Evolutionary conservation across 1,140 invertebrate species (phyloP), one percentile per base, ranked within the genome.

Genomic region (Brachionus sp.): DNA sequence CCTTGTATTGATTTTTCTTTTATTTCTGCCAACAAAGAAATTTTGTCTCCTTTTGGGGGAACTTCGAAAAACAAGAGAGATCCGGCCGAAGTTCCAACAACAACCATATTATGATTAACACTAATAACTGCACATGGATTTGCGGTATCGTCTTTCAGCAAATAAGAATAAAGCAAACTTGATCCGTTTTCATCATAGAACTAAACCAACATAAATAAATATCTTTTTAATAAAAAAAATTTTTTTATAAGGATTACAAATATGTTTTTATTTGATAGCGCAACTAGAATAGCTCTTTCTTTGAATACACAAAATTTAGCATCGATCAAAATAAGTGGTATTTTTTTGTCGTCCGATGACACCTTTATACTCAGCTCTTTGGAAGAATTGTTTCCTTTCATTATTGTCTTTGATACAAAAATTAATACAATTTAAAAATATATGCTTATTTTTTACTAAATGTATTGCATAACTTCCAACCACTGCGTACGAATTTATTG

Each of bases 171-270:
- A 6, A 75, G 4, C n/a, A 75, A 9, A 46, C 5, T 75, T 9
- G 70, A 75, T 5, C 70, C 70, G 10, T 75, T 39, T 4, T 75
- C 70, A 25, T 75, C 42, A 75, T 75, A 75, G 44, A 75, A 75
- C 70, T 75, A 42, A 42, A 29, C 25, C 23, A 75, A 42, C 25
- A 44, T 75, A 19, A 46, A 46, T 39, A 29, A 66, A 16, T 29
- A 29, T 29, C 3, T 44, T 25, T 25, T 25, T 29, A 75, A 46
- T 0, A 42, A 73, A 23, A n/a, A 16, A 5, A 39, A 73, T 70
- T 35, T 16, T 70, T 62, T n/a, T 5, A 16, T 62, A 16, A 42
- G 16, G n/a, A 73, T 42, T 75, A 75, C 70, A 75, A 46, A 75
- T 25, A 75, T 75, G 10, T 44, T 44, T 75, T 75, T 75, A 19